phyloP scores from a whole-genome alignment of 2,113 vertebrate genomes.

The Propithecus coquereli region DNA sequence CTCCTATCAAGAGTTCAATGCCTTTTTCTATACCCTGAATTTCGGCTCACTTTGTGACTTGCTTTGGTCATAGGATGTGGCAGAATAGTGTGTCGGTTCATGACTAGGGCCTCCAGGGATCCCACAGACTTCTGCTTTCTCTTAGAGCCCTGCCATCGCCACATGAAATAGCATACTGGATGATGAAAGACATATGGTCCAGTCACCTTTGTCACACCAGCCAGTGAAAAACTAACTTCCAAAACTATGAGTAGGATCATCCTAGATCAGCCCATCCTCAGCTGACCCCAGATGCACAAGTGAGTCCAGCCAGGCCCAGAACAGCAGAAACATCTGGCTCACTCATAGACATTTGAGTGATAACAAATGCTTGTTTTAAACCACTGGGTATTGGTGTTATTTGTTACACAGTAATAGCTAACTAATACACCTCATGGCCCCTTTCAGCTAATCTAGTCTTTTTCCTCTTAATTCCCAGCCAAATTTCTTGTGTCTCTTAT shows the following conservation, averaged over 20 bases:
- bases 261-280: background rate
- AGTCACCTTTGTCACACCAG: background rate
- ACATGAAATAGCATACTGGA: background rate
- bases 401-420: background rate
- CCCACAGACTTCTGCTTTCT: background rate
- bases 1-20: background rate
- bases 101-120: background rate
- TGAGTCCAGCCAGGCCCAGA: background rate
- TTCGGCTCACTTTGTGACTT: background rate
- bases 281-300: background rate
- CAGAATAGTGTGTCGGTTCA: background rate
- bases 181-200: background rate
- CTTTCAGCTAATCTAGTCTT: background rate
- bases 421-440: background rate
- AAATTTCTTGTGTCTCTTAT: background rate
- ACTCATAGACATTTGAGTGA: background rate
- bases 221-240: background rate
- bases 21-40: background rate
- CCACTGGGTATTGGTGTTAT: background rate
- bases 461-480: background rate
- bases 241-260: background rate
- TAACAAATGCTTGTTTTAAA: background rate
- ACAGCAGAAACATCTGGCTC: background rate
- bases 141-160: background rate
- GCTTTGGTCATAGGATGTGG: background rate